phyloP scores from a whole-genome alignment of 2,888 invertebrate genomes.

The Alloscopus bannaensis region DNA sequence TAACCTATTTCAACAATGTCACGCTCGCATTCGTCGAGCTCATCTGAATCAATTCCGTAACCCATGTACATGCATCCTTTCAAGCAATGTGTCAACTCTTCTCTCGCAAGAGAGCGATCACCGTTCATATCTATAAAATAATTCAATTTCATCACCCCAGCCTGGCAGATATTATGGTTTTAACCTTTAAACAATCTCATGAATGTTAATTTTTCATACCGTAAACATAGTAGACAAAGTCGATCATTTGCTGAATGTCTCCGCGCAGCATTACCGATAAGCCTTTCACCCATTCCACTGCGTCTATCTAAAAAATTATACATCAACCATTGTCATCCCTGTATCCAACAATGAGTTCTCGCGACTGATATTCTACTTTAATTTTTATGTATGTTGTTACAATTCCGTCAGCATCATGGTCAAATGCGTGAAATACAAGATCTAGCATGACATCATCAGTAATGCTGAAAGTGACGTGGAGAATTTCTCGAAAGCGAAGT shows the following conservation, averaged over 20 bases:
- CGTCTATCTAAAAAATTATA: conserved; percentile 44
- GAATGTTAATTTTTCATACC: conserved; percentile 26
- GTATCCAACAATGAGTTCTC: background rate
- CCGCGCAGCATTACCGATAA: conserved; percentile 69
- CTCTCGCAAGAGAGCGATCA: conserved; percentile 68
- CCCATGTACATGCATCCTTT: conserved; percentile 70
- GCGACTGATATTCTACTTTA: background rate
- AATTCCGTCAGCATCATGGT: conserved; percentile 62
- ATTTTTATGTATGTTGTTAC: conserved; percentile 30
- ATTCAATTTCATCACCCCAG: background rate
- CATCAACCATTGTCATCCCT: background rate
- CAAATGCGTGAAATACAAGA: conserved; percentile 65
- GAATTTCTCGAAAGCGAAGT: conserved; percentile 64
- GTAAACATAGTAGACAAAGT: conserved; percentile 65
- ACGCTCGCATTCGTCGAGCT: conserved; percentile 68
- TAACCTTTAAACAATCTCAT: background rate
- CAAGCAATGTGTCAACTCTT: conserved; percentile 69
- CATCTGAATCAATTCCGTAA: conserved; percentile 69
- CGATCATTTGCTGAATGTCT: conserved; percentile 62
- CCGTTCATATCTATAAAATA: conserved; percentile 57
- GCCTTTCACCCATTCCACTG: conserved; percentile 62
- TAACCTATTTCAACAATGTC: conserved; percentile 70
- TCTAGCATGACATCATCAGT: conserved; percentile 69
- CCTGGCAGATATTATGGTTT: background rate
- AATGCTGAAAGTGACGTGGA: conserved; percentile 66